Evolutionary conservation across 2,797 vertebrate species (phyloP).

Genomic region (Discoglossus pictus): DNA sequence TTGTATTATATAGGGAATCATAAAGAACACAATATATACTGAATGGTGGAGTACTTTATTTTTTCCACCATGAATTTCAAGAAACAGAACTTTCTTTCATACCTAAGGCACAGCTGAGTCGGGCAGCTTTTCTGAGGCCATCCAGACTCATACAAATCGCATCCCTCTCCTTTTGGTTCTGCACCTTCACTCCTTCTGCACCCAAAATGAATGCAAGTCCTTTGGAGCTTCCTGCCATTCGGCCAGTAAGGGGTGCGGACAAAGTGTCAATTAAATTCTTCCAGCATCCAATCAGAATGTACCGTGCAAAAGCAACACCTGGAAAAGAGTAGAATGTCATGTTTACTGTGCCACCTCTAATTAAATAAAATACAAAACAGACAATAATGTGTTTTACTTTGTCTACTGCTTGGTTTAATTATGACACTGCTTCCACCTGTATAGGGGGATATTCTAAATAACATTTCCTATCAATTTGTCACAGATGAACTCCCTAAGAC

Average conservation of each 20-base stretch:
- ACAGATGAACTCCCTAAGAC: too few relatives aligned
- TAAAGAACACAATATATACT: too few relatives aligned
- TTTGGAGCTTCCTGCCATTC: constrained; percentile 91
- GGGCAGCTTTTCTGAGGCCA: constrained; percentile 88
- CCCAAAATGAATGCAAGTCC: constrained; percentile 90
- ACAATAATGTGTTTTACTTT: too few relatives aligned
- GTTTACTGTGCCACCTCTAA: too few relatives aligned
- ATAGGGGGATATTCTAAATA: too few relatives aligned
- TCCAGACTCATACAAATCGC: constrained; percentile 93
- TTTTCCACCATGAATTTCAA: too few relatives aligned
- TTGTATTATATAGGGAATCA: too few relatives aligned
- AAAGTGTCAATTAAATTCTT: constrained; percentile 94
- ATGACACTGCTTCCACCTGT: too few relatives aligned
- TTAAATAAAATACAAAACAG: too few relatives aligned
- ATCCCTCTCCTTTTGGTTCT: constrained; percentile 91
- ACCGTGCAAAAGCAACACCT: constrained; percentile 90
- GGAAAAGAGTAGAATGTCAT: constrained; percentile 33
- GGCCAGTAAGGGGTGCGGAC: constrained; percentile 89
- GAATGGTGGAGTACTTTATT: too few relatives aligned
- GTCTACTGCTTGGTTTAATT: too few relatives aligned
- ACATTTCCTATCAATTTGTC: too few relatives aligned
- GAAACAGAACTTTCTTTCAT: background rate
- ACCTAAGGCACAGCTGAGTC: constrained; percentile 93
- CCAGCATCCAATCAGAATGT: constrained; percentile 93
- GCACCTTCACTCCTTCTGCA: constrained; percentile 88